phyloP scores from a whole-genome alignment of 2,888 invertebrate genomes.

The Aricia artaxerxes region DNA sequence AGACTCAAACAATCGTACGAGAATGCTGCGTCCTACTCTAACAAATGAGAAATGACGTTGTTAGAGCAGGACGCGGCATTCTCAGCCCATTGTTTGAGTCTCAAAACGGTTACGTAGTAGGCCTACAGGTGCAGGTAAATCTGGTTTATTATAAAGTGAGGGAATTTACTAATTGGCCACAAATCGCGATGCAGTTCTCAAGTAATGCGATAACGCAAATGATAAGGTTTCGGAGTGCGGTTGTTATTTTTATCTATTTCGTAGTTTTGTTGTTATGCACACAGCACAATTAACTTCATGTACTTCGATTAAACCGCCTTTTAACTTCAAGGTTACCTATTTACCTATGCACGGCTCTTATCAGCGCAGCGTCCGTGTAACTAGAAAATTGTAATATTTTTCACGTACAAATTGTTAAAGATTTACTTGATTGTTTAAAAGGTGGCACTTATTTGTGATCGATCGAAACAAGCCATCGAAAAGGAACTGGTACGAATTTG shows the following conservation, averaged over 20 bases:
- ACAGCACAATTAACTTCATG: background rate
- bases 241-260: conserved; percentile 13
- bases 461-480: background rate
- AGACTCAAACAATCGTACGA: too few relatives aligned
- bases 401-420: background rate
- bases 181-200: background rate
- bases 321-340: background rate
- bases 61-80: too few relatives aligned
- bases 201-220: background rate
- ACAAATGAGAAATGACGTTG: too few relatives aligned
- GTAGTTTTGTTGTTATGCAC: background rate
- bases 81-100: too few relatives aligned
- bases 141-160: background rate
- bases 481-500: background rate
- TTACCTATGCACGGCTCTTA: background rate
- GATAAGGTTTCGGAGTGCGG: background rate
- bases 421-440: background rate
- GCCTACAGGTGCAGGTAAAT: background rate
- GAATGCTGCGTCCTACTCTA: too few relatives aligned
- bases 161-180: background rate
- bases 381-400: background rate
- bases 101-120: too few relatives aligned
- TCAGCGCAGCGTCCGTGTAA: background rate
- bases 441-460: too few relatives aligned
- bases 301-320: background rate